Base-by-base conservation (phyloP, 2,113 vertebrate genomes). In the Pavo muticus region DNA sequence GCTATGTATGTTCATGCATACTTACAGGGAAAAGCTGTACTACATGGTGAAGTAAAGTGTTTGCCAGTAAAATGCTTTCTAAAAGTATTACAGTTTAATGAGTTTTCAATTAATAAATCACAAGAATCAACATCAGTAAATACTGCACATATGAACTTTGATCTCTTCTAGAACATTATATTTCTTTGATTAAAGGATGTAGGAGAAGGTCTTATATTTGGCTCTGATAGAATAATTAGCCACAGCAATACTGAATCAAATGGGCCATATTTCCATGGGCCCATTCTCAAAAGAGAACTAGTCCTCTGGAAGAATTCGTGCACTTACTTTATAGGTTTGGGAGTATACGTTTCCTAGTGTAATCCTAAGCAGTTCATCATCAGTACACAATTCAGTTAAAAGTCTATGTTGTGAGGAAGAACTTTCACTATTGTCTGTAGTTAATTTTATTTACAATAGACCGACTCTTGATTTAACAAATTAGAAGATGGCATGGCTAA, bases 41-140 rank as follows among this genome's bases (percentile, higher is more conserved):
- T 84, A 32, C 14, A 56, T 25, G 19, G 29, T 78, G 12, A 68
- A 74, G 4, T 64, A 71, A 88, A 73, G 24, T 19, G 80, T 35
- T 47, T 75, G 8, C 23, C 54, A 75, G 35, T 68, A 77, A 81
- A 87, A 68, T 13, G 1, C 52, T 61, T 82, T 75, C 85, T 57
- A 61, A 91, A 91, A 15, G 11, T 15, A 61, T 64, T 47, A 16
- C 14, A 40, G 57, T 91, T 86, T 72, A 69, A 81, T 67, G 20
- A 86, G 13, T 74, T 92, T 84, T 54, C 59, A 95, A 68, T 84
- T 78, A 92, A 84, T 37, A 61, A 90, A 72, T 69, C 44, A 76
- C 57, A 92, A 52, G 50, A 79, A 67, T 48, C 47, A 52, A 5
- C 32, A 48, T 69, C 59, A 65, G 73, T 61, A 73, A 92, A 75